A percentile compares a stretch with the other conserved stretches of the same genome.
Conservation (phyloP, 2,888 invertebrate species). For the Apoderus coryli region DNA sequence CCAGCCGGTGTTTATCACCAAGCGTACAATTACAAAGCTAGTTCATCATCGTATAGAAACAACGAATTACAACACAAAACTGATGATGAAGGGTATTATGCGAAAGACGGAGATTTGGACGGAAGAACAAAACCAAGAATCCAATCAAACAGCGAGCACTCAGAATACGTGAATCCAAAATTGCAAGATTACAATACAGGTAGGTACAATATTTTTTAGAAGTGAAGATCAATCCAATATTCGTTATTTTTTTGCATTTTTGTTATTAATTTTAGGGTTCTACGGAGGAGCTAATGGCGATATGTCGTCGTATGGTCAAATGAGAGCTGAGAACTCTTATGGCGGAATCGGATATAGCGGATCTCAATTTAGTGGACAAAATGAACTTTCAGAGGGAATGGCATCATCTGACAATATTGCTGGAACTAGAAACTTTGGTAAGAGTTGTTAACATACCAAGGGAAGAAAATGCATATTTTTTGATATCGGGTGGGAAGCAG, state of each 20-base stretch:
- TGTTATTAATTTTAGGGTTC: constrained; percentile 1
- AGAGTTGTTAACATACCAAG: too few species aligned
- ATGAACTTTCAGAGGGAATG: constrained; percentile 13
- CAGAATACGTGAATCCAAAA: constrained; percentile 30
- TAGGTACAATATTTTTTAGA: not conserved
- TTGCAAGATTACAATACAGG: constrained; percentile 11
- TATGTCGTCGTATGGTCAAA: constrained; percentile 17
- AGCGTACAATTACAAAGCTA: constrained; percentile 30
- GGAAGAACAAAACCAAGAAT: constrained; percentile 26
- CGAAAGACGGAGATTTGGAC: constrained; percentile 30
- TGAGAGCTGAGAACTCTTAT: constrained; percentile 15
- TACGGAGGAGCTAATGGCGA: constrained; percentile 9
- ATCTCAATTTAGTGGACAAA: constrained; percentile 4
- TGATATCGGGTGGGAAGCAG: too few species aligned
- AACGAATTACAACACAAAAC: constrained; percentile 31
- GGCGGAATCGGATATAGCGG: constrained; percentile 11
- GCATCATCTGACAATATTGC: constrained; percentile 13
- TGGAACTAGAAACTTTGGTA: constrained; percentile 12
- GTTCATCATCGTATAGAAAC: constrained; percentile 28
- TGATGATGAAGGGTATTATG: constrained; percentile 30
- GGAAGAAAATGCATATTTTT: too few species aligned
- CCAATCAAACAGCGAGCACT: constrained; percentile 28
- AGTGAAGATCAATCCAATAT: not conserved
- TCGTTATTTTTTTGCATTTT: constrained; percentile 1
- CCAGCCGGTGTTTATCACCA: constrained; percentile 30